Evolutionary conservation across 2,113 vertebrate species (phyloP), one percentile per base, ranked within the genome.

Genomic region (Pterocles gutturalis): DNA sequence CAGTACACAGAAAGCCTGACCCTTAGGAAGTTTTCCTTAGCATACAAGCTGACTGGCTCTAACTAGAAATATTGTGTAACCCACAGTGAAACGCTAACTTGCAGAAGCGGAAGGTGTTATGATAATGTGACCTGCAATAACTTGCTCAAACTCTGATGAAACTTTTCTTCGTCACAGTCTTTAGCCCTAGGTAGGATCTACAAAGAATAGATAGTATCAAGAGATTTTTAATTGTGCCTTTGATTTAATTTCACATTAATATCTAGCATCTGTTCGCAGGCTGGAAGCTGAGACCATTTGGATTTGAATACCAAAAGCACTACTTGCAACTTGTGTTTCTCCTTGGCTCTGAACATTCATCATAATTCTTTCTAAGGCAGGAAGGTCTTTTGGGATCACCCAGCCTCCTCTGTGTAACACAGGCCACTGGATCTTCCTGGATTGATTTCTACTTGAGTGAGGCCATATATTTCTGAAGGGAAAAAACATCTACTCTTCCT

Each of bases 161-260:
- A 77, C 49, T 83, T 88, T 71, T 60, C 33, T 73, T 95, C 67
- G 36, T 90, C 57, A 14, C 11, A 58, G 46, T 41, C 21, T 80
- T 77, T 95, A 86, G 67, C 90, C 62, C 2, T 41, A 65, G 85
- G 79, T 60, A 70, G 70, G 43, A 69, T 70, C 58, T 88, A 83
- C 62, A 92, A 93, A 92, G 90, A 90, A 61, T 31, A 93, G 70
- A 80, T 88, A 92, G 28, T 57, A 93, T 77, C 66, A 88, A 66
- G 83, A 92, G 17, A n/a, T 62, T 83, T 83, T 83, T 66, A 65
- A 73, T 70, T 82, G 41, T 87, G 82, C 5, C 51, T 93, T 93
- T 77, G 54, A 90, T 92, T 83, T 86, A 94, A 83, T 90, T 83
- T 41, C 28, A 41, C 22, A 45, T 85, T 76, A 93, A 57, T 73